Evolutionary conservation across 2,113 vertebrate genomes (phyloP).

Genomic region (Microtus ochrogaster): DNA sequence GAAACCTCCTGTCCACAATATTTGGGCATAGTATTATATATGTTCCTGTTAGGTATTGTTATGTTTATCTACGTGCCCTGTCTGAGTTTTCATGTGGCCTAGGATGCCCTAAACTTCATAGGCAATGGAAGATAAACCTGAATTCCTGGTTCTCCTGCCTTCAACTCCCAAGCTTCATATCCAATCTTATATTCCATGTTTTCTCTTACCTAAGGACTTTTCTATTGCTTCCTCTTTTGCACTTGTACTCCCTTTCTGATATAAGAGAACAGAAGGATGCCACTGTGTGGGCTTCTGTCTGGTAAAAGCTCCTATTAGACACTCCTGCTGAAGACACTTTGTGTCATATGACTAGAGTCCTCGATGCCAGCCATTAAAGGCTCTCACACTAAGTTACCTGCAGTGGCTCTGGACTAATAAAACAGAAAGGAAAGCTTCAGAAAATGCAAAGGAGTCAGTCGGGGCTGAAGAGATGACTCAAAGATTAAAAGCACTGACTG

Average conservation of each 20-base stretch:
- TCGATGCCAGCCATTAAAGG: neutral
- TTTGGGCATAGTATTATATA: neutral
- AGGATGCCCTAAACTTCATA: neutral
- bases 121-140: neutral
- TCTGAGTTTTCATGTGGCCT: neutral
- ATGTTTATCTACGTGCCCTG: neutral
- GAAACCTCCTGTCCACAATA: neutral
- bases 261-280: neutral
- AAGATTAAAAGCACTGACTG: no score
- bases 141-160: neutral
- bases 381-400: neutral
- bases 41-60: neutral
- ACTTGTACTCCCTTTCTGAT: neutral
- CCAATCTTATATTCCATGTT: neutral
- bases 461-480: no score
- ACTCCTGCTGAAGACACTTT: neutral
- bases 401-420: neutral
- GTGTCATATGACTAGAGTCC: neutral
- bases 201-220: neutral
- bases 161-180: neutral
- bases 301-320: neutral
- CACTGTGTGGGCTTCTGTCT: neutral
- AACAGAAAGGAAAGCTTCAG: neutral
- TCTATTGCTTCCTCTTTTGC: neutral
- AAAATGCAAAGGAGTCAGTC: neutral